These are phyloP conservation scores for Loxodonta africana DNA, from an alignment of 2,113 vertebrate species.

Conservation along the genomic window DNA sequence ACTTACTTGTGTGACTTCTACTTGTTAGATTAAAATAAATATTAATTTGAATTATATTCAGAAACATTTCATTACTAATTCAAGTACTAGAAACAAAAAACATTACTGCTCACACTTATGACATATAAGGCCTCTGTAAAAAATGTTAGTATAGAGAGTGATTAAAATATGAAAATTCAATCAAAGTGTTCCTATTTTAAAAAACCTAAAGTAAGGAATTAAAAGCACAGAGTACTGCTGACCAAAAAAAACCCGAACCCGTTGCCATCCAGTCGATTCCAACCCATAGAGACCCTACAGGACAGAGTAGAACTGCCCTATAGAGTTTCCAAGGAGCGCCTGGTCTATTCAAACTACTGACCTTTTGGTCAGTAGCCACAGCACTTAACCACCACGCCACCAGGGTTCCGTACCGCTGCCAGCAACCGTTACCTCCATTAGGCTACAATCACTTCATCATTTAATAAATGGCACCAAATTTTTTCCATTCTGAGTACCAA, in stretches of 20 bases:
- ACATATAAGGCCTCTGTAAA: background rate
- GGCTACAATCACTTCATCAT: background rate
- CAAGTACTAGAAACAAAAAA: background rate
- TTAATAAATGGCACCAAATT: background rate
- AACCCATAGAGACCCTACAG: no score
- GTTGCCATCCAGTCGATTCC: no score
- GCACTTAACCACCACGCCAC: no score
- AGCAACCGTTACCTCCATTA: background rate
- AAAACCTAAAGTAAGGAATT: background rate
- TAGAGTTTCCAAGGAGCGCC: no score
- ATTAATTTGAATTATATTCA: background rate
- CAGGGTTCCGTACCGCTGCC: background rate
- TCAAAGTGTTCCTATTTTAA: background rate
- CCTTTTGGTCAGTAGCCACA: no score
- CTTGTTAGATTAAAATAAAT: constrained; percentile 33
- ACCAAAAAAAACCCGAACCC: no score
- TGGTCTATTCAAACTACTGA: no score
- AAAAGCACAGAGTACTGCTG: background rate
- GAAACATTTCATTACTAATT: background rate
- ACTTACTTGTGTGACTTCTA: background rate
- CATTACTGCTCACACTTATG: background rate
- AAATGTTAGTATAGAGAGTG: background rate
- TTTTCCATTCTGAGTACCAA: background rate
- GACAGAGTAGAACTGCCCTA: no score
- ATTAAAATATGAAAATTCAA: background rate